Base-by-base conservation (phyloP, 37 sponge, comb jelly and placozoan genomes). In the Axinella damicornis region DNA sequence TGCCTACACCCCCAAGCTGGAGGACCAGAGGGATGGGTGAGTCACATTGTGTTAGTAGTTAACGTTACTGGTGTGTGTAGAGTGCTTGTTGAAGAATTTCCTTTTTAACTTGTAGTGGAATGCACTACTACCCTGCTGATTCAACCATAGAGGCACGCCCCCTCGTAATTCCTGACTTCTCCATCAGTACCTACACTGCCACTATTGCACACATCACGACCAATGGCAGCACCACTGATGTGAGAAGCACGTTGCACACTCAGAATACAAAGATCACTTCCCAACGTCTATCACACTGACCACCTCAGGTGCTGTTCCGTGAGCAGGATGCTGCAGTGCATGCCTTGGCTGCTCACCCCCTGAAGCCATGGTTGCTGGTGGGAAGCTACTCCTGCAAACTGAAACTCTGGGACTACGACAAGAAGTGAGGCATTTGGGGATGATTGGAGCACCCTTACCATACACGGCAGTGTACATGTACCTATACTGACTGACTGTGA, bases 321-420 rank as follows among this genome's bases (percentile, higher is more conserved):
- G 98, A 93, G 66, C 94, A 95, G 52, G 83, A 90, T 74, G 78
- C 88, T 15, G 78, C 89, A 38, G 75, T 98, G 2, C 80, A 88
- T 60, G 95, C 94, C 18, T 62, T 98, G 13, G 89, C 96, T 28
- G 60, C 98, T 32, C 95, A 98, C 66, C 98, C 98, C 31, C 57
- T 37, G 20, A 70, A 83, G 53, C 86, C 92, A 0, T 19, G 87
- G 36, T 37, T 95, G 17, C 81, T 87, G 60, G 80, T 94, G 71
- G 97, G 95, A 4, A 92, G 99, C 53, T 95, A 96, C 78, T 90
- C 91, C 41, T 82, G 93, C 24, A 80, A 64, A 39, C 91, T 98
- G 52, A 94, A 96, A 54, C 87, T 98, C 53, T 98, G 99, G 99
- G 90, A 96, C 87, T 98, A 98, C 64, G 46, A 86, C 19, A 68